A percentile compares a stretch with the other conserved stretches of the same genome.
These are phyloP conservation scores for Mormyrus iriodes DNA, from an alignment of 2,113 vertebrate species.

Conservation along the genomic window DNA sequence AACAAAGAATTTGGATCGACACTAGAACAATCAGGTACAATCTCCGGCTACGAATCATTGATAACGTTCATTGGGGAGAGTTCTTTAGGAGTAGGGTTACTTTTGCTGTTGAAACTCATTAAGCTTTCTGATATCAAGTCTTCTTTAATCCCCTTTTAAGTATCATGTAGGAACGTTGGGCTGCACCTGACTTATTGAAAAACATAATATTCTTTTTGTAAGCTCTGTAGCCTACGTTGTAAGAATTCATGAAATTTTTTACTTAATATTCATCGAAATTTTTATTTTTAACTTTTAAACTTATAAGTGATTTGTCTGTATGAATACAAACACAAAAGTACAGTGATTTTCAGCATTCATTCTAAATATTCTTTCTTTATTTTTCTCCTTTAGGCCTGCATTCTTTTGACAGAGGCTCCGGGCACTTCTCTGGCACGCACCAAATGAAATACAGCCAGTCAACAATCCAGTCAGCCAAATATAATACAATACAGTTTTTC, in stretches of 20 bases:
- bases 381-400: slow-evolving; percentile 72
- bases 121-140: neutral
- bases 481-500: slow-evolving; percentile 81
- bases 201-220: neutral
- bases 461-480: slow-evolving; percentile 70
- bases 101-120: neutral
- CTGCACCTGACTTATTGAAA: neutral
- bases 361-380: slow-evolving; percentile 33
- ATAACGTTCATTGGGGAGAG: neutral
- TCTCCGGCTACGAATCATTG: slow-evolving; percentile 11
- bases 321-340: neutral
- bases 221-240: neutral
- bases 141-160: neutral
- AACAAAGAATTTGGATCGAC: slow-evolving; percentile 76
- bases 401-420: slow-evolving; percentile 65
- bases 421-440: slow-evolving; percentile 73
- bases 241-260: neutral
- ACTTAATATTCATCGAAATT: neutral
- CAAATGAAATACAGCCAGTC: slow-evolving; percentile 71
- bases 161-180: neutral
- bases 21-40: slow-evolving; percentile 80
- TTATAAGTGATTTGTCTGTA: neutral
- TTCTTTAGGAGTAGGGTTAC: neutral
- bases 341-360: neutral
- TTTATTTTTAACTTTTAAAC: neutral